phyloP scores from a whole-genome alignment of 64 coral and sea anemone genomes.

The Montipora capricornis region DNA sequence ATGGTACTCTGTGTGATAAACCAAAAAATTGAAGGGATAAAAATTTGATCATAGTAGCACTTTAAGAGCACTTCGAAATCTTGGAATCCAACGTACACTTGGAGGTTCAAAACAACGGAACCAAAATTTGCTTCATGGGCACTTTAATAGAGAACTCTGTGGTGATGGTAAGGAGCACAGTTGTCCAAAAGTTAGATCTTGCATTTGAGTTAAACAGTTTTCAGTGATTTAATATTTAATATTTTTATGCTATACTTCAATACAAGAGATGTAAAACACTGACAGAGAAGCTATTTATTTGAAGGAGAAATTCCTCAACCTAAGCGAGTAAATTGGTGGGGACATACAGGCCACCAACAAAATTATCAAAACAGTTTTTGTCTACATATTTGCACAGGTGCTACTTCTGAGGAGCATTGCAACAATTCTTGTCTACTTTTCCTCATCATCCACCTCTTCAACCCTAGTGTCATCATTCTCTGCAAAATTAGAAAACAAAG shows the following conservation, averaged over 20 bases:
- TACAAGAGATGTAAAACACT: neutral
- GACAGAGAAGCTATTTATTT: neutral
- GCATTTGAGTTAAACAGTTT: neutral
- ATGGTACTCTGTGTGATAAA: no score
- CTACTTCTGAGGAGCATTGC: neutral
- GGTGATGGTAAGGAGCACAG: neutral
- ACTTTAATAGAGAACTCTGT: neutral
- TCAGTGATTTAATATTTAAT: neutral
- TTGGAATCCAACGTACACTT: no score
- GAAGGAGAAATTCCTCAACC: neutral
- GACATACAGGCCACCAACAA: neutral
- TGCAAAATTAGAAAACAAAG: neutral
- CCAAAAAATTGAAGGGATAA: no score
- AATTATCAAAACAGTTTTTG: neutral
- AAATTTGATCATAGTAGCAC: no score
- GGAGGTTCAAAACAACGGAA: no score
- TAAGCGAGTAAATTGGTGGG: neutral
- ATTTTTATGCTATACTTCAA: neutral
- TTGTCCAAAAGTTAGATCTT: neutral
- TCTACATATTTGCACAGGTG: neutral
- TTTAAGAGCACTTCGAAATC: no score
- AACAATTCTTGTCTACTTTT: neutral
- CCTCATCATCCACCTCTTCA: conserved; percentile 14
- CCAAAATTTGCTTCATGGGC: neutral
- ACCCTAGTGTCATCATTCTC: neutral